Evolutionary conservation across 2,797 vertebrate genomes (phyloP).

Genomic region (Phylloscopus collybita): DNA sequence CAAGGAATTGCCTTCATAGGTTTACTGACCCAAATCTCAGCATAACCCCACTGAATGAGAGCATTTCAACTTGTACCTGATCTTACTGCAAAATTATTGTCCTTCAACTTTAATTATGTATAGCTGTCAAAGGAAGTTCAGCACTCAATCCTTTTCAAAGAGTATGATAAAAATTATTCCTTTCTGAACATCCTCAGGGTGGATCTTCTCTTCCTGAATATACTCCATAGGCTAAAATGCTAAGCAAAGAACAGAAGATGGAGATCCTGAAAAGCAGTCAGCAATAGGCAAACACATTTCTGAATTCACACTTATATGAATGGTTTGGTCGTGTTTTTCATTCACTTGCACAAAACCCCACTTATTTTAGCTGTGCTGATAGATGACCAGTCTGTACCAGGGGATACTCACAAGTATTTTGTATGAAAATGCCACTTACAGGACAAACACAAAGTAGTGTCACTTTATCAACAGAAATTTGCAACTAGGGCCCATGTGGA

Average conservation of each 20-base stretch:
- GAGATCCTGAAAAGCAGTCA: not conserved
- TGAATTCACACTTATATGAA: not conserved
- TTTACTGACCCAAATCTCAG: not conserved
- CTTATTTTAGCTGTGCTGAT: not conserved
- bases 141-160: not conserved
- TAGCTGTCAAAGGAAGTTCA: not conserved
- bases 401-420: not conserved
- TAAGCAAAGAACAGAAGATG: not conserved
- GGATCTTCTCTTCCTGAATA: not conserved
- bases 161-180: not conserved
- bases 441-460: not conserved
- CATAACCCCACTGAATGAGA: not conserved
- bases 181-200: not conserved
- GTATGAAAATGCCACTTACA: not conserved
- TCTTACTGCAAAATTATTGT: not conserved
- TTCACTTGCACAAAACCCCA: not conserved
- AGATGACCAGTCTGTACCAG: not conserved
- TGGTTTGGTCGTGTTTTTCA: not conserved
- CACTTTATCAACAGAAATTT: not conserved
- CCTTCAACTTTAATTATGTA: not conserved
- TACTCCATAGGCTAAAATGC: not conserved
- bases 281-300: not conserved
- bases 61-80: not conserved
- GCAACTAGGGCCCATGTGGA: not conserved
- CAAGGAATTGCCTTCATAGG: not conserved